Evolutionary conservation across 2,797 vertebrate species (phyloP), one percentile per base, ranked within the genome.

Genomic region (Acipenser oxyrinchus): DNA sequence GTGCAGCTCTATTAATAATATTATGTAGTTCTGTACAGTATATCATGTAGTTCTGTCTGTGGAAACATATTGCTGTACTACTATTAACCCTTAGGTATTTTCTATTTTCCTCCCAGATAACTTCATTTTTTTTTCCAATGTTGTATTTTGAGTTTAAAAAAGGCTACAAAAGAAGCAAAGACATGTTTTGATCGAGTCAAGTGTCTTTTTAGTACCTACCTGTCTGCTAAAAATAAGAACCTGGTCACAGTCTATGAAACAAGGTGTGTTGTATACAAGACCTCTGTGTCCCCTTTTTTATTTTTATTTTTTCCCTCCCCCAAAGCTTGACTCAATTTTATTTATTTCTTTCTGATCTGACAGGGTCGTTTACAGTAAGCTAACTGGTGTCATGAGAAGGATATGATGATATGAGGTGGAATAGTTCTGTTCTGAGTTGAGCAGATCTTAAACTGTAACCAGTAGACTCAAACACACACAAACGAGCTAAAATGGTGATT

Each of bases 281-380:
- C 84, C 78, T 81, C 82, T 87, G 81, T 82, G 73, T 79, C 62
- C 69, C 62, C 74, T 79, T 83, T 84, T 88, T 37, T 37, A 3
- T 37, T 37, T 37, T 37, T 37, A 3, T 37, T 37, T 4, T 37
- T 37, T 37, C 4, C 4, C 23, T 4, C 23, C 23, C 23, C 23
- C 23, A 79, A 85, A 89, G 90, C 85, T 91, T 94, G 92, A 95
- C 94, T 94, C 94, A 92, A 94, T 95, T 90, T 93, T 93, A 91
- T 97, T 90, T 95, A 91, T 97, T 88, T 99, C 91, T 99, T 93
- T 99, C 92, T 97, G 96, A 96, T 97, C 85, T 92, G 95, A 99
- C 96, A 99, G 97, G 96, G 93, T 95, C 90, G 84, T 92, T 94
- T 93, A 94, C 92, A 88, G 92, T 95, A 98, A 96, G 89, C 91